Evolutionary conservation across 2,113 vertebrate species (phyloP).

Genomic region (Puma concolor): DNA sequence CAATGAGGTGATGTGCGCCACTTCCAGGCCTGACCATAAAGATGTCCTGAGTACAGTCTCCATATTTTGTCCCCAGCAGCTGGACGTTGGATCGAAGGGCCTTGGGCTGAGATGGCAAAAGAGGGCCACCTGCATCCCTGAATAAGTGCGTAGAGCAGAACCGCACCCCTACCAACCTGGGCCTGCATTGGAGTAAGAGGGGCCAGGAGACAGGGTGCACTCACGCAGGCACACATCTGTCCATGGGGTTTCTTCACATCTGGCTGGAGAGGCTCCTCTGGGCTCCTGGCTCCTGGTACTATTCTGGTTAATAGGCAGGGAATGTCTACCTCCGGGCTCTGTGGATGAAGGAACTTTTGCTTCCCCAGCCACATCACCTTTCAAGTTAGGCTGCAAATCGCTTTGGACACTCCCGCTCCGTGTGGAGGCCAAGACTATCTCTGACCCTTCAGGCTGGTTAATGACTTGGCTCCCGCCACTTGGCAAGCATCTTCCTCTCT

Average conservation of each 20-base stretch:
- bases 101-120: neutral
- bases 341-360: neutral
- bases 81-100: neutral
- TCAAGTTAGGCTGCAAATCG: constrained; percentile 39
- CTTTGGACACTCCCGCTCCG: neutral
- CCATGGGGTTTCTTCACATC: no score
- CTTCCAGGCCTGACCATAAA: neutral
- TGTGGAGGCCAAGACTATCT: neutral
- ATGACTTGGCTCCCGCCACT: neutral
- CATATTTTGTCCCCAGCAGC: neutral
- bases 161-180: neutral
- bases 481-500: neutral
- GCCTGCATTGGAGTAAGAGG: neutral
- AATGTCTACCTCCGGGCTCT: neutral
- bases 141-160: neutral
- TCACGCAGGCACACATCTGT: no score
- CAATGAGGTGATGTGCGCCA: neutral
- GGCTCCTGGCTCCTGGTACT: neutral
- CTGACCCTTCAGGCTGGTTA: neutral
- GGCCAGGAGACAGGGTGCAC: fast-evolving
- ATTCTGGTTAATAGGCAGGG: neutral
- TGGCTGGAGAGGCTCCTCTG: neutral
- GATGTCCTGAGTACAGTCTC: no score
- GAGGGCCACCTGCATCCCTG: neutral
- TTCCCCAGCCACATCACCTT: neutral